Evolutionary conservation across 2,888 invertebrate genomes (phyloP).

Genomic region (Idaea biselata): DNA sequence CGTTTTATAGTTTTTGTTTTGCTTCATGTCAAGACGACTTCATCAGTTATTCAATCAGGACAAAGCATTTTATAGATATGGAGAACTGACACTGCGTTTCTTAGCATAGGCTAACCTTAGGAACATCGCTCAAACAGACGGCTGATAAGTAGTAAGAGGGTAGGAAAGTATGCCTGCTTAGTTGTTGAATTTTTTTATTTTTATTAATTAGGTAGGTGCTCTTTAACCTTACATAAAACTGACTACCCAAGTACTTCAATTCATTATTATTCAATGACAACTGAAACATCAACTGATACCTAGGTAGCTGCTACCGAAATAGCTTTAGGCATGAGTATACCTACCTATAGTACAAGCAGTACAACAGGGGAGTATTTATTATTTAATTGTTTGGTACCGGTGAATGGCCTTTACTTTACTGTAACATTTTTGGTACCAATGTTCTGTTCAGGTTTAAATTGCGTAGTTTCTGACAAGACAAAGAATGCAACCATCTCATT

Average conservation of each 20-base stretch:
- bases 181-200: no score
- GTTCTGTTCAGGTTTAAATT: neutral
- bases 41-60: no score
- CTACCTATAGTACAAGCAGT: neutral
- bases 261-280: slow-evolving; percentile 4
- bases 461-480: neutral
- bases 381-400: neutral
- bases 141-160: no score
- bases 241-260: neutral
- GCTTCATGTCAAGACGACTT: no score
- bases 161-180: no score
- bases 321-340: neutral
- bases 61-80: no score
- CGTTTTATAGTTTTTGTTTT: no score
- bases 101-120: no score
- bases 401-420: neutral
- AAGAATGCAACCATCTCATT: neutral
- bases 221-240: neutral
- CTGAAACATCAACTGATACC: neutral
- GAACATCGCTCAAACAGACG: no score
- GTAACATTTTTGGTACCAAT: neutral
- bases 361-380: neutral
- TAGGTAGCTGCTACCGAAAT: neutral
- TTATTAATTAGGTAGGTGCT: no score
- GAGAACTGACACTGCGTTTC: no score